These are phyloP conservation scores for Eustalomyia histrio DNA, from an alignment of 2,888 invertebrate genomes.

Conservation along the genomic window DNA sequence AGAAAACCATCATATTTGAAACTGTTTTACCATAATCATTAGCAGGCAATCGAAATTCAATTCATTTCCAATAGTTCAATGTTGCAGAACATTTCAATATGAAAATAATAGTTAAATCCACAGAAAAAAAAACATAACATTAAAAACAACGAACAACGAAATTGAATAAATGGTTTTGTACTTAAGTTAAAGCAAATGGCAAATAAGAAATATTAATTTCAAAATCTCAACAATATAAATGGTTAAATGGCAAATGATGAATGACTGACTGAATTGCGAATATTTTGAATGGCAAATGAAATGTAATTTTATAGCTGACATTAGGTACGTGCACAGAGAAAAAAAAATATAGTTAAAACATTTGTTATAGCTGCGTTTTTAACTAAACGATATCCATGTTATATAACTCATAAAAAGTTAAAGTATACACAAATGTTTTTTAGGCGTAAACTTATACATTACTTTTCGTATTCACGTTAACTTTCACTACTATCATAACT, in stretches of 20 bases:
- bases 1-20: slow-evolving; percentile 44
- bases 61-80: slow-evolving; percentile 55
- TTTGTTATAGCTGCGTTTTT: too few relatives aligned
- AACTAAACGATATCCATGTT: too few relatives aligned
- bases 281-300: slow-evolving; percentile 26
- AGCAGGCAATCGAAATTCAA: slow-evolving; percentile 57
- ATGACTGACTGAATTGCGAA: slow-evolving; percentile 19
- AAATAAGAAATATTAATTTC: slow-evolving; percentile 37
- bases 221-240: slow-evolving; percentile 14
- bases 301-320: slow-evolving; percentile 21
- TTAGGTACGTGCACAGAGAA: not conserved
- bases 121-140: slow-evolving; percentile 8
- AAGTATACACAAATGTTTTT: too few relatives aligned
- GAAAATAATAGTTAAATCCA: not conserved
- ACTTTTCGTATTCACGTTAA: too few relatives aligned
- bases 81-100: slow-evolving; percentile 27
- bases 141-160: not conserved
- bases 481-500: too few relatives aligned
- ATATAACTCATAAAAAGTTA: too few relatives aligned
- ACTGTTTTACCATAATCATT: slow-evolving; percentile 55
- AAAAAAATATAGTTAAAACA: not conserved
- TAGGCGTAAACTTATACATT: too few relatives aligned
- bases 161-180: not conserved
- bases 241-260: slow-evolving; percentile 19
- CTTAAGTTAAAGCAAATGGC: slow-evolving; percentile 12